Percentiles rank a stretch among this genome's conserved stretches.
phyloP scores from a whole-genome alignment of 2,797 vertebrate species.

The Molossus molossus region DNA sequence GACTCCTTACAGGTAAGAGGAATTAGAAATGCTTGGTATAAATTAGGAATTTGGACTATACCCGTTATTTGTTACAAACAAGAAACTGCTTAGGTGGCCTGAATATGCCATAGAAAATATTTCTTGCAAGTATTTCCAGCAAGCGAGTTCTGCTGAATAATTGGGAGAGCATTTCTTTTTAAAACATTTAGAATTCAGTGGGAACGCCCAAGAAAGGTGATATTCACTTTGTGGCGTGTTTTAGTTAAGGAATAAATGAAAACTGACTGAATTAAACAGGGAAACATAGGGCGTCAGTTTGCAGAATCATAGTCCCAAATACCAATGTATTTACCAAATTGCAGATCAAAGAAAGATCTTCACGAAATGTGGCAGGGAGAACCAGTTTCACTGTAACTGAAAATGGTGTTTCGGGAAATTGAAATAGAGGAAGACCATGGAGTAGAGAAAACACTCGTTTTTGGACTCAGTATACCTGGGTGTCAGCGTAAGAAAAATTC shows the following conservation, averaged over 20 bases:
- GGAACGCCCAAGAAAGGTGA: background rate
- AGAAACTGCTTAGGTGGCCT: background rate
- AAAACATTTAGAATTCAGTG: conserved; percentile 59
- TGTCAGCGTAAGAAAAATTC: background rate
- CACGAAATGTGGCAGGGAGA: conserved; percentile 16
- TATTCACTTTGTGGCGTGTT: background rate
- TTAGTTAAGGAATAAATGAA: conserved; percentile 34
- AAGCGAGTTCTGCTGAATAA: conserved; percentile 14
- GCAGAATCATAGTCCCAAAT: background rate
- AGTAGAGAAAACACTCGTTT: background rate
- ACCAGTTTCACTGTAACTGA: background rate
- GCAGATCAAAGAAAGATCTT: conserved; percentile 38
- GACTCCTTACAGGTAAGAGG: conserved; percentile 69
- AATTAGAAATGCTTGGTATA: background rate
- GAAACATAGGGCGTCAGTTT: background rate
- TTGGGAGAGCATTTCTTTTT: background rate
- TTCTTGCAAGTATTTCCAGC: conserved; percentile 24
- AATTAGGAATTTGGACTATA: background rate
- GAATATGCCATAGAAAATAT: background rate
- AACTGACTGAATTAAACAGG: background rate
- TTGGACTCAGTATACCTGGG: background rate
- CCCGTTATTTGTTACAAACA: background rate
- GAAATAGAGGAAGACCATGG: background rate
- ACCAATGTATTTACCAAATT: conserved; percentile 50
- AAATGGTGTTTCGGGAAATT: conserved; percentile 34